phyloP scores from a whole-genome alignment of 2,113 vertebrate genomes.

The Fulica atra region DNA sequence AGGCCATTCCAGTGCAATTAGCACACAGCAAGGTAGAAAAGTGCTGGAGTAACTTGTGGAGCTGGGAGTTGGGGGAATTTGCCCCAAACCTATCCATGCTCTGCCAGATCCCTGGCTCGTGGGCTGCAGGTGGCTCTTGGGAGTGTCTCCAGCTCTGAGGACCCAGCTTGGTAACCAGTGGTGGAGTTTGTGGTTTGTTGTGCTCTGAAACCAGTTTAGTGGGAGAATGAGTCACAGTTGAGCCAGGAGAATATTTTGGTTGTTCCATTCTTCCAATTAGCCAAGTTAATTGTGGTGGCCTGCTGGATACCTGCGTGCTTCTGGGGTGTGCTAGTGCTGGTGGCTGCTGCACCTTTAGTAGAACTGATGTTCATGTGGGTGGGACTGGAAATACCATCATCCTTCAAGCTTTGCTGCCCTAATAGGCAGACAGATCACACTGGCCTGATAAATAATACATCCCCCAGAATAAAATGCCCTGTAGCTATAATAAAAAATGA shows the following conservation, averaged over 20 bases:
- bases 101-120: not conserved
- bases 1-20: not conserved
- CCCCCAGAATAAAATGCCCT: not conserved
- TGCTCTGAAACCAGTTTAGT: not conserved
- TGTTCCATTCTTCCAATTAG: not conserved
- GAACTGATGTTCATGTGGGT: not conserved
- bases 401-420: not conserved
- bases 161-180: not conserved
- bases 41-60: not conserved
- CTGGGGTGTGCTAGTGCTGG: not conserved
- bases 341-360: not conserved
- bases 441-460: not conserved
- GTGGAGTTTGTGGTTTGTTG: not conserved
- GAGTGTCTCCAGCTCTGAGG: not conserved
- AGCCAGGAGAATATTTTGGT: not conserved
- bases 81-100: not conserved
- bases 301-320: not conserved
- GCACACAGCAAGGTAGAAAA: not conserved
- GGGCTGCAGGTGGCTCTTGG: not conserved
- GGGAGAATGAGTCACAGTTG: not conserved
- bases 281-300: not conserved
- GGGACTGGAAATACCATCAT: not conserved
- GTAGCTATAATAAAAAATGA: not conserved
- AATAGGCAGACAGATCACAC: not conserved
- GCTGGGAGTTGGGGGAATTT: not conserved